Conservation (phyloP, 2,113 vertebrate species). For the Periophthalmus modestus region DNA sequence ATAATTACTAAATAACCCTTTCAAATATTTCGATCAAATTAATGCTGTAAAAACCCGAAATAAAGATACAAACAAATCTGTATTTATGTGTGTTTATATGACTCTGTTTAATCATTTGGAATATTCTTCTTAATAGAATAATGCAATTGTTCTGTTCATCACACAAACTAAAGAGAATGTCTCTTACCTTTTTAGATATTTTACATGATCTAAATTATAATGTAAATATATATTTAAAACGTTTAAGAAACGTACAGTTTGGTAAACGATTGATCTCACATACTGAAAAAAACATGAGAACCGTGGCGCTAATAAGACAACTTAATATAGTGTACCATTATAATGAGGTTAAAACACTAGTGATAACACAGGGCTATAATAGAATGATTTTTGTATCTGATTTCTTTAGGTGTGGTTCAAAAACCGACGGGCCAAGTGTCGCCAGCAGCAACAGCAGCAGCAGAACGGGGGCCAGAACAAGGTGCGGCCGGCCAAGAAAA, state of each 20-base stretch:
- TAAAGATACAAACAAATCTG: neutral
- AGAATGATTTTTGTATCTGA: neutral
- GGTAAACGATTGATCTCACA: neutral
- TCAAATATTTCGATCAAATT: neutral
- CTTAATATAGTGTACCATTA: neutral
- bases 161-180: no score
- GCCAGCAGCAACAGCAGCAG: slow-evolving; percentile 92
- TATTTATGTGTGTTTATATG: neutral
- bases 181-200: no score
- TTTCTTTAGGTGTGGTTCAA: slow-evolving; percentile 94
- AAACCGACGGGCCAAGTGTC: slow-evolving; percentile 97
- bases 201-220: no score
- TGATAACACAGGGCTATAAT: neutral
- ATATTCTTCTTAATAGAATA: neutral
- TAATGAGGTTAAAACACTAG: neutral
- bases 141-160: no score
- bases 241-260: no score
- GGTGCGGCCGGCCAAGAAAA: slow-evolving; percentile 96
- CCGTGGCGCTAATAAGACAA: neutral
- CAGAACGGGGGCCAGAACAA: slow-evolving; percentile 98
- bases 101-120: neutral
- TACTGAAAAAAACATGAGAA: neutral
- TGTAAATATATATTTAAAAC: no score
- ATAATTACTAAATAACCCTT: no score
- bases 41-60: neutral